These are phyloP conservation scores for Oryzias sinensis DNA, from an alignment of 2,797 vertebrate species.

Conservation along the genomic window DNA sequence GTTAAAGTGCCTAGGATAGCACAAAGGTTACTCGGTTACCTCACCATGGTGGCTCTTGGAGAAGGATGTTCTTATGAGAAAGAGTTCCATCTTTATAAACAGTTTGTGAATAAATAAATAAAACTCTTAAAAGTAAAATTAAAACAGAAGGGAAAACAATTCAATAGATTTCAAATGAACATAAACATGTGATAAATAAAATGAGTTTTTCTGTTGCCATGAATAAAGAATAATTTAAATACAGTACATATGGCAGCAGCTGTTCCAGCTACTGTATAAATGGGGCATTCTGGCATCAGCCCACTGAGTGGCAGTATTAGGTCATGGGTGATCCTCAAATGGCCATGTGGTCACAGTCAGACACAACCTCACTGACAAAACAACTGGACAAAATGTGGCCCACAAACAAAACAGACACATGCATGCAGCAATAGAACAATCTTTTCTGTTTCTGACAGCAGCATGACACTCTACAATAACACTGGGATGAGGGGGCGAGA, in stretches of 20 bases:
- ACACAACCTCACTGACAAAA: slow-evolving; percentile 12
- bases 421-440: slow-evolving; percentile 48
- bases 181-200: too few species aligned
- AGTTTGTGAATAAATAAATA: too few species aligned
- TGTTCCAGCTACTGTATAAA: background rate
- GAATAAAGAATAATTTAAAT: too few species aligned
- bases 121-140: too few species aligned
- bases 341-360: slow-evolving; percentile 1
- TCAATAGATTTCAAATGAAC: too few species aligned
- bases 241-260: background rate
- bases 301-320: slow-evolving; percentile 74
- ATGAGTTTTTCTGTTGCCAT: too few species aligned
- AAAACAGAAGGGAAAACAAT: too few species aligned
- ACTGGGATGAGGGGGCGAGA: slow-evolving; percentile 59
- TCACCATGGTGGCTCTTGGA: too few species aligned
- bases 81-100: too few species aligned
- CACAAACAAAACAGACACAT: slow-evolving; percentile 24
- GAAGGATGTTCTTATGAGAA: too few species aligned
- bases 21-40: too few species aligned
- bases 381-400: slow-evolving; percentile 44
- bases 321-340: slow-evolving; percentile 38
- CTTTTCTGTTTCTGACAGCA: slow-evolving; percentile 63
- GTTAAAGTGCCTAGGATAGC: too few species aligned
- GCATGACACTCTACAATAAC: slow-evolving; percentile 72
- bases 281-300: slow-evolving; percentile 60